phyloP scores from a whole-genome alignment of 2,888 invertebrate genomes.

The Acronicta psi region DNA sequence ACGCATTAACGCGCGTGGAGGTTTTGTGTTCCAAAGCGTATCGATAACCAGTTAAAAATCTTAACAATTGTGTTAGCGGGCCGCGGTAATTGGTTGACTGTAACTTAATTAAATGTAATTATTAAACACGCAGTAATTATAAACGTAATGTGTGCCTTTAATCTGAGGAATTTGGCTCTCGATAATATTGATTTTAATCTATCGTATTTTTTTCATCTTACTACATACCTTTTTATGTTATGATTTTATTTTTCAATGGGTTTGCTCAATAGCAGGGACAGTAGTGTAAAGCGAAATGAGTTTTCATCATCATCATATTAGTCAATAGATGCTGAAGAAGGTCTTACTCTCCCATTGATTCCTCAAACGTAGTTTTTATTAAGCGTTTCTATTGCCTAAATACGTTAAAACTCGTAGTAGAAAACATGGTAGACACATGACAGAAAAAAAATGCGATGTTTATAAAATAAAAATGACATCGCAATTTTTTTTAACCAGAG shows the following conservation, averaged over 20 bases:
- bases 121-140: constrained; percentile 20
- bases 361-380: too few relatives aligned
- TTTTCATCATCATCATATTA: too few relatives aligned
- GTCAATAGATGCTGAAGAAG: too few relatives aligned
- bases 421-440: too few relatives aligned
- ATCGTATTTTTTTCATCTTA: neutral
- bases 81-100: constrained; percentile 20
- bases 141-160: neutral
- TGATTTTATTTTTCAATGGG: neutral
- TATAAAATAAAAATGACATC: too few relatives aligned
- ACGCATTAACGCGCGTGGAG: constrained; percentile 28
- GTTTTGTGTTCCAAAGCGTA: constrained; percentile 49
- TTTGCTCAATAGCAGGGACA: too few relatives aligned
- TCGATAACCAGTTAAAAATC: neutral
- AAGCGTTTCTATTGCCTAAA: too few relatives aligned
- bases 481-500: too few relatives aligned
- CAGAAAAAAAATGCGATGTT: too few relatives aligned
- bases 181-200: constrained; percentile 2
- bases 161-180: neutral
- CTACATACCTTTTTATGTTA: neutral
- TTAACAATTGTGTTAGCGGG: constrained; percentile 19
- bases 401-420: too few relatives aligned
- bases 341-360: too few relatives aligned
- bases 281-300: too few relatives aligned
- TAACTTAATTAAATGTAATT: constrained; percentile 14